Conservation (phyloP, 2,797 vertebrate genomes). For the Leuciscus waleckii region DNA sequence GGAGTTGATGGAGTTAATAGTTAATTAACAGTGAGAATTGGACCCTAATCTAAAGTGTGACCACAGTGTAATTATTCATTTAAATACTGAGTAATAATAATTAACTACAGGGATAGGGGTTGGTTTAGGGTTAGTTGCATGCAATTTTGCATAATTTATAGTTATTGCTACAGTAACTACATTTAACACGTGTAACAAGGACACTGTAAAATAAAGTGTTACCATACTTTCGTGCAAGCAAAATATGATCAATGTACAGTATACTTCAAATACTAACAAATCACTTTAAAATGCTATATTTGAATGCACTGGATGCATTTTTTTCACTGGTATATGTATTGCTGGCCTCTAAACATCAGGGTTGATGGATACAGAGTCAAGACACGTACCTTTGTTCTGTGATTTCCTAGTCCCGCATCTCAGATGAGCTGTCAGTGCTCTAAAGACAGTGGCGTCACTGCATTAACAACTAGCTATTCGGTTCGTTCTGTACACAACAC, state of each 20-base stretch:
- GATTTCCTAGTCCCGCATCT: slow-evolving; percentile 1
- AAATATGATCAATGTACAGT: neutral
- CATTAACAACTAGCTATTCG: slow-evolving; percentile 28
- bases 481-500: slow-evolving; percentile 7
- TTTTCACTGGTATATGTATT: neutral
- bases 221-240: neutral
- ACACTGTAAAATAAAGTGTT: no score
- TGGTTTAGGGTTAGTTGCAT: no score
- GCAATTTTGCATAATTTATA: no score
- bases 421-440: slow-evolving; percentile 17
- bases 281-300: neutral
- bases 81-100: no score
- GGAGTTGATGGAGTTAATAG: no score
- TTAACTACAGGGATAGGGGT: no score
- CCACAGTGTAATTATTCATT: no score
- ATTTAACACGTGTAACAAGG: no score
- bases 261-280: neutral
- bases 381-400: slow-evolving; percentile 5
- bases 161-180: no score
- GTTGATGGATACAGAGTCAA: slow-evolving; percentile 8
- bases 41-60: no score
- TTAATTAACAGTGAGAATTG: no score
- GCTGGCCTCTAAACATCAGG: neutral
- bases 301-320: no score
- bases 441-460: slow-evolving; percentile 18